Conservation (phyloP, 2,888 invertebrate genomes). For the Myathropa florea region DNA sequence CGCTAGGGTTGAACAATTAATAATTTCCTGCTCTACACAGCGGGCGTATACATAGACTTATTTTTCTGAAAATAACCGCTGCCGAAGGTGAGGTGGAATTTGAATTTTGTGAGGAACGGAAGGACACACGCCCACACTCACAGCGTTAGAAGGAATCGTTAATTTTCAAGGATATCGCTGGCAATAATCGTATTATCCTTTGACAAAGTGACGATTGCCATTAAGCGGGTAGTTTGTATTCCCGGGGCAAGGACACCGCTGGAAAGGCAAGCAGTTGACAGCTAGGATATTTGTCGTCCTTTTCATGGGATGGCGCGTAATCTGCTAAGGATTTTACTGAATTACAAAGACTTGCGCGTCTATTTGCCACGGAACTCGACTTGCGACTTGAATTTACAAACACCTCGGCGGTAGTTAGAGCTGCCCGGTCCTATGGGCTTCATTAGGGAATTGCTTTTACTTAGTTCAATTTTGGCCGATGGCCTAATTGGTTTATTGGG, state of each 20-base stretch:
- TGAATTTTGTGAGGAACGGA: not conserved
- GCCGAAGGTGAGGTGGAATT: not conserved
- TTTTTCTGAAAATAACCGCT: constrained; percentile 15
- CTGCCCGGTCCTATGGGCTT: not conserved
- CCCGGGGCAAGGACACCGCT: constrained; percentile 41
- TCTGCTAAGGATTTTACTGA: constrained; percentile 20
- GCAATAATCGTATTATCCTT: constrained; percentile 68
- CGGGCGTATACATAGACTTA: constrained; percentile 1
- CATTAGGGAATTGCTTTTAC: constrained; percentile 63
- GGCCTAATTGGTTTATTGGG: constrained; percentile 46
- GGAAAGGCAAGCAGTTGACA: constrained; percentile 43
- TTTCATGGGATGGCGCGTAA: constrained; percentile 23
- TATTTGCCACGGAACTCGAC: not conserved
- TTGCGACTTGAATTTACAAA: not conserved
- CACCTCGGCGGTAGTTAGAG: not conserved
- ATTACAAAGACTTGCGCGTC: not conserved
- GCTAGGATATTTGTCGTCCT: not conserved
- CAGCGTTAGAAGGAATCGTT: constrained; percentile 57
- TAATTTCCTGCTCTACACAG: constrained; percentile 38
- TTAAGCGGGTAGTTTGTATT: constrained; percentile 63
- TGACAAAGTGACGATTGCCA: constrained; percentile 70
- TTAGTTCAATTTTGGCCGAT: constrained; percentile 49
- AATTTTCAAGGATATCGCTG: constrained; percentile 64
- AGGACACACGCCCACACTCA: constrained; percentile 13
- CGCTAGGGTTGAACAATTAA: constrained; percentile 45